Base-by-base conservation (phyloP, 1,140 invertebrate genomes). In the Portunus trituberculatus region DNA sequence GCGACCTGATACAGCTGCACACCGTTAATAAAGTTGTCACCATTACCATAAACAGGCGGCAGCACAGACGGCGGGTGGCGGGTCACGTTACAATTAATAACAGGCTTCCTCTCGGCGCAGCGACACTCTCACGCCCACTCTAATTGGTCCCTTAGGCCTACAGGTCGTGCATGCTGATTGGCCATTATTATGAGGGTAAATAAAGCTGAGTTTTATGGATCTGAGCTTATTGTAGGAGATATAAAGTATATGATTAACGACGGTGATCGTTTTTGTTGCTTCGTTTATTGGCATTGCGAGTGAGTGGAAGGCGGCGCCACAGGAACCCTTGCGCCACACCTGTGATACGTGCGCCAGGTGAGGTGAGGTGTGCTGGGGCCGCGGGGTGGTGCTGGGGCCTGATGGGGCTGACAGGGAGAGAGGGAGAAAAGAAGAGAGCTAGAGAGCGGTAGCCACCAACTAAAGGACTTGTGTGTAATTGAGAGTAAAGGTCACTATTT, bases 11-110 rank as follows among this genome's bases (percentile, higher is more conserved):
- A 76, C 67, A 76, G 20, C 20, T 76, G 67, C 67, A n/a, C 67
- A n/a, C 67, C 67, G 67, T 76, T 76, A 76, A 76, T 76, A 76
- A 76, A 76, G 67, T 76, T 76, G 67, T 76, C 67, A n/a, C 67
- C 67, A 76, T 76, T 76, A 76, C 20, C 67, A 76, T 76, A 76
- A 76, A 76, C 25, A 76, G 67, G 67, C 67, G 67, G 67, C 67
- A 76, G n/a, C 20, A 76, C 67, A 76, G 67, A 76, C 67, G 25
- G 67, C 20, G 67, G n/a, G 67, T 25, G 20, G 67, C 6, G 25
- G 67, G 67, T 76, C 25, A 76, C 67, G 67, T 76, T 76, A 76
- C 67, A 76, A n/a, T 20, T 76, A 76, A 76, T 76, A 76, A 76
- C 67, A 76, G 67, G 67, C 20, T 76, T 76, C 67, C 67, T n/a